Evolutionary conservation across 2,888 invertebrate genomes (phyloP), one percentile per base, ranked within the genome.

Genomic region (Clanis bilineata): DNA sequence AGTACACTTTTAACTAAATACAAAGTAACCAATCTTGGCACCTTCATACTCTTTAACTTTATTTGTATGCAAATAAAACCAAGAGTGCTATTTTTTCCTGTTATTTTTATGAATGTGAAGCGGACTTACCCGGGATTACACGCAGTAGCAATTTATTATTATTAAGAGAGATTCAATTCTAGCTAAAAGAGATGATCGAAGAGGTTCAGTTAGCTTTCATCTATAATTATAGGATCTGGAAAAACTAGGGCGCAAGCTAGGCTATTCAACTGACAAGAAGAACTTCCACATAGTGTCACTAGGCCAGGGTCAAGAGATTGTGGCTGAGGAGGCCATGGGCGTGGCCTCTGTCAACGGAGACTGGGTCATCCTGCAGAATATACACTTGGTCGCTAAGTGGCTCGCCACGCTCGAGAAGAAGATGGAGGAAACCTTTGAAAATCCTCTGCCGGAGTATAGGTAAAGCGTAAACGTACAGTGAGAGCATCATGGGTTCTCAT

Each of bases 281-380:
- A 98, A 97, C 80, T 97, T 98, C 83, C 97, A 98, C 85, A 98
- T 97, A 72, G 96, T 98, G 2, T 98, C 98, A 0, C 87, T 98
- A 38, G 98, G 98, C 0, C 98, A 98, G 85, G 98, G 98, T 0
- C 98, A 98, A 81, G 98, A 98, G 86, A 90, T 96, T 1, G 96
- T 98, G 0, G 98, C 98, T 0, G 98, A 98, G 80, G 94, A 94
- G 66, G 97, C 97, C 0, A 96, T 98, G 94, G 95, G 95, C 54
- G 77, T 95, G 0, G 96, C 97, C 0, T 94, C 96, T 0, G 89
- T 85, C 41, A 79, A 94, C 39, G 98, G 98, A 0, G 96, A 98
- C 74, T 98, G 98, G 98, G 98, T 98, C 18, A 96, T 98, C 61
- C 88, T 98, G 47, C 96, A 98, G 92, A 98, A 98, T 82, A 95